Evolutionary conservation across 2,888 invertebrate species (phyloP).

Genomic region (Odontocerum albicorne): DNA sequence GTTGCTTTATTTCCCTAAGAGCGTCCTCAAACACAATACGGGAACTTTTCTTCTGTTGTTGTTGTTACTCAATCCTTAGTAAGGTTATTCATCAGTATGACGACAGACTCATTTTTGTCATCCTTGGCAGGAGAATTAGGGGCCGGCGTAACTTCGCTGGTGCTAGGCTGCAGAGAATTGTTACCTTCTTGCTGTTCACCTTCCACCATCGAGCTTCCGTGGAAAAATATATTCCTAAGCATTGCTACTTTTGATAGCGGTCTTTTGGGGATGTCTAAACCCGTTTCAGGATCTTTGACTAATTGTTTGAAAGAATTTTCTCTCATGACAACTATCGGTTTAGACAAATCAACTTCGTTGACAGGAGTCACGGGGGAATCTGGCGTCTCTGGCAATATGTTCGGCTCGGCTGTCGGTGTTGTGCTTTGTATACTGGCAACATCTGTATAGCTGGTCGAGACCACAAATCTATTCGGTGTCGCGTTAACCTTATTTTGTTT

Average conservation of each 20-base stretch:
- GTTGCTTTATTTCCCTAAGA: slow-evolving; percentile 28
- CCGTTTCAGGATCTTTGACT: slow-evolving; percentile 28
- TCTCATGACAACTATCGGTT: slow-evolving; percentile 24
- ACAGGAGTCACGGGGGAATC: slow-evolving; percentile 31
- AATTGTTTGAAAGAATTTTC: slow-evolving; percentile 15
- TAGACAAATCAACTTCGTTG: slow-evolving; percentile 11
- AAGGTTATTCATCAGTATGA: slow-evolving; percentile 14
- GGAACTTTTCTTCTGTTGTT: too few species aligned
- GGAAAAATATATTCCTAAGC: slow-evolving; percentile 57
- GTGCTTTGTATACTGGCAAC: slow-evolving; percentile 28
- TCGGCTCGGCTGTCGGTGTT: slow-evolving; percentile 17
- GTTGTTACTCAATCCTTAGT: not conserved
- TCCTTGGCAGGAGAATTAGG: slow-evolving; percentile 11
- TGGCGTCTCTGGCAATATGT: slow-evolving; percentile 1
- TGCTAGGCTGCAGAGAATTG: not conserved
- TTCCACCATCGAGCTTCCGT: slow-evolving; percentile 41
- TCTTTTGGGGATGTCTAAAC: slow-evolving; percentile 41
- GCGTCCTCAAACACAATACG: slow-evolving; percentile 4
- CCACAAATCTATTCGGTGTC: slow-evolving; percentile 17
- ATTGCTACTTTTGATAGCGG: slow-evolving; percentile 52
- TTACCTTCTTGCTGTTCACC: slow-evolving; percentile 19
- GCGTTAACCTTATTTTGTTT: slow-evolving; percentile 27
- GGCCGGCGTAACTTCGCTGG: not conserved
- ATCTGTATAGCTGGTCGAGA: slow-evolving; percentile 32
- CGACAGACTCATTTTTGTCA: slow-evolving; percentile 21